A percentile compares a stretch with the other conserved stretches of the same genome.
These are phyloP conservation scores for Gopherus evgoodei DNA, from an alignment of 2,113 vertebrate genomes.

Conservation along the genomic window DNA sequence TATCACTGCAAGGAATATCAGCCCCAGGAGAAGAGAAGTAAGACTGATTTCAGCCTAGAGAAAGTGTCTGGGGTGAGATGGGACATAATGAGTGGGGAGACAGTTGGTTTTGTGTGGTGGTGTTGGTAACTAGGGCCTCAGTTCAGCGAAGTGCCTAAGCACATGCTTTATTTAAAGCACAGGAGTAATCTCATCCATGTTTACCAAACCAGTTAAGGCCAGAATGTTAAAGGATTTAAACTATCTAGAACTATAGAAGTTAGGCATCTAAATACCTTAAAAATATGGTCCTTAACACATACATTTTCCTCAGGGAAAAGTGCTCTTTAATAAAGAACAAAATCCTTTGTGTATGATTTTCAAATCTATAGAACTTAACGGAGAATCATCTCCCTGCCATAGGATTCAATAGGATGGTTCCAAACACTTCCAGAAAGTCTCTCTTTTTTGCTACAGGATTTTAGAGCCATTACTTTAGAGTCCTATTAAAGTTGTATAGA, in stretches of 20 bases:
- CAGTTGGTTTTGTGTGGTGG: not conserved
- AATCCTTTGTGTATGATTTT: not conserved
- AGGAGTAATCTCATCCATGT: not conserved
- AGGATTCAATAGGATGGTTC: not conserved
- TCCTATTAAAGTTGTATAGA: not conserved
- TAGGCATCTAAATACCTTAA: not conserved
- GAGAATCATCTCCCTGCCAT: not conserved
- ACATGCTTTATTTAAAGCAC: no score
- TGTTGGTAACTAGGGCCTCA: not conserved
- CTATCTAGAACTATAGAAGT: not conserved
- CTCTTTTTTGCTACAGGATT: not conserved
- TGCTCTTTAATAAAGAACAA: not conserved
- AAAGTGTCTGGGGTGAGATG: not conserved
- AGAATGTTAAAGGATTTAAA: not conserved
- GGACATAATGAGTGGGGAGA: not conserved
- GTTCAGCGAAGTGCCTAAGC: not conserved
- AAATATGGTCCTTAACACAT: not conserved
- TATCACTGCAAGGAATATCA: not conserved
- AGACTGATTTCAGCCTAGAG: not conserved
- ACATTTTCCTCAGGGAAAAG: not conserved
- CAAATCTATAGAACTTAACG: not conserved
- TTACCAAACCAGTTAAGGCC: not conserved
- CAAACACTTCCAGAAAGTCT: not conserved
- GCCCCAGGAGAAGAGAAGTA: not conserved
- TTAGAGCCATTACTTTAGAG: not conserved